A percentile compares a stretch with the other conserved stretches of the same genome.
Conservation (phyloP, 2,888 invertebrate species). For the Chalcosyrphus nemorum region DNA sequence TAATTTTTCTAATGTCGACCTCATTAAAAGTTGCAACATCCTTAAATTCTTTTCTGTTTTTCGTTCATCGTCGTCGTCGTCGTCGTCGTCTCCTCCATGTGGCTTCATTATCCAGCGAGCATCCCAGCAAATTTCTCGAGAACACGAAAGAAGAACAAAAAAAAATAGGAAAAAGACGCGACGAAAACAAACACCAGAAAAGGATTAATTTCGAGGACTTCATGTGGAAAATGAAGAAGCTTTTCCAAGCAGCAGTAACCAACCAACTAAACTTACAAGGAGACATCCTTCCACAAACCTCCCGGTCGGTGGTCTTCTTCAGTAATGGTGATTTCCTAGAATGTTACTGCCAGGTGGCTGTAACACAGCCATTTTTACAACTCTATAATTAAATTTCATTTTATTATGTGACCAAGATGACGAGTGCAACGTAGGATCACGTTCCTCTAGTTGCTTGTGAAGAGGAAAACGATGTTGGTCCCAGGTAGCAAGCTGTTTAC, state of each 20-base stretch:
- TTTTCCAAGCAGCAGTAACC: conserved; percentile 24
- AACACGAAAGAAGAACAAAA: not conserved
- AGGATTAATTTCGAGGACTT: conserved; percentile 70
- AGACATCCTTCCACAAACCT: no score
- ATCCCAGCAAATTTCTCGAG: conserved; percentile 18
- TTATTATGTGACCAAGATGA: conserved; percentile 48
- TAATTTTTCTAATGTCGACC: conserved; percentile 69
- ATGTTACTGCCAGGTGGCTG: conserved; percentile 15
- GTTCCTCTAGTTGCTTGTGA: conserved; percentile 6
- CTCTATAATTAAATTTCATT: conserved; percentile 66
- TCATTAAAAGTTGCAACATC: conserved; percentile 73
- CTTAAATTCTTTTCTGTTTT: conserved; percentile 57
- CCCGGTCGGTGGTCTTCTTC: no score
- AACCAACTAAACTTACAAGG: conserved; percentile 38
- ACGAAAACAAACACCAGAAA: conserved; percentile 37
- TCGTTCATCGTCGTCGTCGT: not conserved
- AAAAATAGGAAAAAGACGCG: not conserved
- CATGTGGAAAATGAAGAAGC: conserved; percentile 66
- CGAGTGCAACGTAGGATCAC: conserved; percentile 27
- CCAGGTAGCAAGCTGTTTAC: conserved; percentile 58
- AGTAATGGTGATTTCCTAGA: conserved; percentile 1
- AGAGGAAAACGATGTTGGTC: not conserved
- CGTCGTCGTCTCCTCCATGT: conserved; percentile 14
- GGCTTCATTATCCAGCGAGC: conserved; percentile 55
- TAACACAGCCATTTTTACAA: conserved; percentile 46